Evolutionary conservation across 53 echinoderm and acorn worm species (phyloP), one percentile per base, ranked within the genome.

Genomic region (Temnopleurus reevesii): DNA sequence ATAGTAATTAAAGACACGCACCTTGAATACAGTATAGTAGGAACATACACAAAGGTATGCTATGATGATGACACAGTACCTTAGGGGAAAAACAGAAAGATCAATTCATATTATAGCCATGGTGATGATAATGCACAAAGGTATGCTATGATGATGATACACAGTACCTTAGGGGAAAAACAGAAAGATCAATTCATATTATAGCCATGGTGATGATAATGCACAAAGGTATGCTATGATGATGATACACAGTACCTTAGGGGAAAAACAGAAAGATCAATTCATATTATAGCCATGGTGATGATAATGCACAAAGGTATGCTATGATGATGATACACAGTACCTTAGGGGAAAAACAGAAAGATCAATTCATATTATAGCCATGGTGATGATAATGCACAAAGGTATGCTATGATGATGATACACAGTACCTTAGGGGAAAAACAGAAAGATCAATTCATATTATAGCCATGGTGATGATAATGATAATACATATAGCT

Each of bases 111-210:
- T 56, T 5, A 56, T 5, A n/a, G n/a, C n/a, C n/a, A 1, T 49
- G 10, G 15, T 49, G 49, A 49, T 15, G 15, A 12, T 12, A n/a
- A n/a, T n/a, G 49, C 96, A 96, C 13, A 94, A 92, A 4, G 99
- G 93, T 44, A 99, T 76, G 77, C 94, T 90, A 81, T 99, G 96
- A 36, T 85, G 96, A 65, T 99, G 94, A 77, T 96, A 99, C 24
- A 99, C 93, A 12, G 93, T 18, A 99, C 91, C 84, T 96, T 99
- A 90, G 96, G 96, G 57, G 96, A 92, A 10, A 96, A 94, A 89
- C 96, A 99, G 94, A 96, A 99, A 49, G 94, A 94, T 58, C 99
- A n/a, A n/a, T n/a, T n/a, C n/a, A n/a, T n/a, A n/a, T n/a, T n/a
- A n/a, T n/a, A n/a, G n/a, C n/a, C n/a, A n/a, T n/a, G n/a, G n/a